Percentiles rank a stretch among this genome's conserved stretches.
These are phyloP conservation scores for Drosophila kohkoa DNA, from an alignment of 1,140 invertebrate species.

Conservation along the genomic window DNA sequence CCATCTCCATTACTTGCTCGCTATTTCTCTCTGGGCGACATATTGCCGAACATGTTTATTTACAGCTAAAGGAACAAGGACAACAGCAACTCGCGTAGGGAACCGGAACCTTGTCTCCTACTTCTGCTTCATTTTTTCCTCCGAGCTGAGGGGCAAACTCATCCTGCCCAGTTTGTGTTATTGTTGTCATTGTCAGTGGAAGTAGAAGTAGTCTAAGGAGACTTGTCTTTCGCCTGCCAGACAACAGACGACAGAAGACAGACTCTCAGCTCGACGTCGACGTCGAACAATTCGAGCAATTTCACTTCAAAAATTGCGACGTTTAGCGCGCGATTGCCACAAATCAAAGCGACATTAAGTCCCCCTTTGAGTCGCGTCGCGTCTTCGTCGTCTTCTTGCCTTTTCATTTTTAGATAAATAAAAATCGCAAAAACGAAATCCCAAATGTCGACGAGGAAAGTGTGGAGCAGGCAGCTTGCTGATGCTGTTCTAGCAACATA, in stretches of 20 bases:
- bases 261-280: constrained; percentile 12
- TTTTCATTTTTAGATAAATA: constrained; percentile 76
- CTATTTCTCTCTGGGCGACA: constrained; percentile 45
- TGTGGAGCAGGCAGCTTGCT: not conserved
- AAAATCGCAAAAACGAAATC: constrained; percentile 65
- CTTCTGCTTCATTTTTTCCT: not conserved
- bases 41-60: constrained; percentile 79
- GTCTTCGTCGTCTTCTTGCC: constrained; percentile 10
- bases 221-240: not conserved
- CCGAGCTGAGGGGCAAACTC: not conserved
- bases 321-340: constrained; percentile 79
- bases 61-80: constrained; percentile 69
- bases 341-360: constrained; percentile 78
- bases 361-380: constrained; percentile 14
- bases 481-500: constrained; percentile 52
- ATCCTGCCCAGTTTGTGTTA: constrained; percentile 32
- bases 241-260: not conserved
- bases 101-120: constrained; percentile 29
- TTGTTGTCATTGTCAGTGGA: constrained; percentile 15
- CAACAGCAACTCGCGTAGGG: constrained; percentile 30
- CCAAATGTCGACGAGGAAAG: constrained; percentile 39
- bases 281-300: constrained; percentile 75
- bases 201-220: too few species aligned
- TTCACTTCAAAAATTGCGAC: constrained; percentile 80
- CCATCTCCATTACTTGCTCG: too few species aligned